Conservation (phyloP, 2,888 invertebrate species). For the Vesta saturnalis region DNA sequence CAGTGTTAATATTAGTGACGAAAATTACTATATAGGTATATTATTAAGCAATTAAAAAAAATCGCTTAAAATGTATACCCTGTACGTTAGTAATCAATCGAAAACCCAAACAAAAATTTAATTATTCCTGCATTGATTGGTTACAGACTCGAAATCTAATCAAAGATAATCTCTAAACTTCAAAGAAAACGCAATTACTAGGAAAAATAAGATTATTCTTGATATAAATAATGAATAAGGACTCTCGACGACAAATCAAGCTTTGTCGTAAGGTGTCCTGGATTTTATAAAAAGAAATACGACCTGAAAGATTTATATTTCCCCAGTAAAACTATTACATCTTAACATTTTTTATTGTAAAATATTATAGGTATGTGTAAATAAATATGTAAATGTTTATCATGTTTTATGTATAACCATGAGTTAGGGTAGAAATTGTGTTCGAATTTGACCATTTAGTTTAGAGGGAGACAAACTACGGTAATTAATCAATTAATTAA, state of each 20-base stretch:
- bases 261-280: neutral
- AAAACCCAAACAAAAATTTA: too few relatives aligned
- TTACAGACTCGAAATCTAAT: too few relatives aligned
- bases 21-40: too few relatives aligned
- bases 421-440: neutral
- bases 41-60: too few relatives aligned
- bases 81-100: too few relatives aligned
- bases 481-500: conserved; percentile 12
- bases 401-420: neutral
- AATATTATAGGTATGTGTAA: neutral
- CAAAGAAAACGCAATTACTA: too few relatives aligned
- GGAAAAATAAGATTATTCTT: neutral
- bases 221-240: neutral
- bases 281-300: neutral
- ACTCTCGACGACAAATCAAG: neutral
- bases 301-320: neutral
- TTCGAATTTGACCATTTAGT: neutral
- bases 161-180: too few relatives aligned
- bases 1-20: too few relatives aligned
- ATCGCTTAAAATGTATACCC: too few relatives aligned
- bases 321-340: neutral
- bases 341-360: neutral
- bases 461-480: neutral
- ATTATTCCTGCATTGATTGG: too few relatives aligned
- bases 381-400: neutral